These are phyloP conservation scores for Mesembrinibis cayennensis DNA, from an alignment of 2,113 vertebrate species.

Conservation along the genomic window DNA sequence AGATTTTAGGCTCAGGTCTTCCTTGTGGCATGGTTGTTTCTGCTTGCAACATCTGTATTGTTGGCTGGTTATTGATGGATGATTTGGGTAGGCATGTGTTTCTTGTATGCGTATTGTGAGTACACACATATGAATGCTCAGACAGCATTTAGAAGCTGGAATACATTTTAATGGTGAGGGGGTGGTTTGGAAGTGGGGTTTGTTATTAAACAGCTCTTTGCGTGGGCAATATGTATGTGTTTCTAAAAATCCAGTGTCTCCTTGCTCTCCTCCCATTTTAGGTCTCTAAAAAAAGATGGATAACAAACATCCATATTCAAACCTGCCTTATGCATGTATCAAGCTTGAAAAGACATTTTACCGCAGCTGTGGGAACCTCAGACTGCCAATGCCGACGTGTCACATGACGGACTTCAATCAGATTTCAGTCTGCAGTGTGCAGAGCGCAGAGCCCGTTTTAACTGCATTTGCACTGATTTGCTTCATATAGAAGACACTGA, in stretches of 20 bases:
- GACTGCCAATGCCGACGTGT: not conserved
- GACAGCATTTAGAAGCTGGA: not conserved
- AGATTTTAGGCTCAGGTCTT: not conserved
- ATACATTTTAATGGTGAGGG: not conserved
- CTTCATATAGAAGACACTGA: not conserved
- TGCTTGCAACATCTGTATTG: not conserved
- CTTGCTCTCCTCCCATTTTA: not conserved
- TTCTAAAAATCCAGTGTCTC: not conserved
- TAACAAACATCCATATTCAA: not conserved
- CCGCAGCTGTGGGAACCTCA: not conserved
- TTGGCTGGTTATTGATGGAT: not conserved
- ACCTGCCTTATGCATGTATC: not conserved
- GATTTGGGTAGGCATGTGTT: not conserved
- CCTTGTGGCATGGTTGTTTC: accelerated
- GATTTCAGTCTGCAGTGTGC: not conserved
- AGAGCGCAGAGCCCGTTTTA: not conserved
- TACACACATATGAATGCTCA: accelerated
- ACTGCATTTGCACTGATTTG: constrained; percentile 50
- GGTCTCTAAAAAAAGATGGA: not conserved
- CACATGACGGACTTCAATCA: not conserved
- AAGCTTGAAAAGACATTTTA: not conserved
- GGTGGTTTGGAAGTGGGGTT: not conserved
- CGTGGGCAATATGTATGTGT: not conserved
- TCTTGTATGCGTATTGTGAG: accelerated
- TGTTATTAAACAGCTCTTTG: constrained; percentile 12